These are phyloP conservation scores for Oncorhynchus masou DNA, from an alignment of 2,113 vertebrate species.

Conservation along the genomic window DNA sequence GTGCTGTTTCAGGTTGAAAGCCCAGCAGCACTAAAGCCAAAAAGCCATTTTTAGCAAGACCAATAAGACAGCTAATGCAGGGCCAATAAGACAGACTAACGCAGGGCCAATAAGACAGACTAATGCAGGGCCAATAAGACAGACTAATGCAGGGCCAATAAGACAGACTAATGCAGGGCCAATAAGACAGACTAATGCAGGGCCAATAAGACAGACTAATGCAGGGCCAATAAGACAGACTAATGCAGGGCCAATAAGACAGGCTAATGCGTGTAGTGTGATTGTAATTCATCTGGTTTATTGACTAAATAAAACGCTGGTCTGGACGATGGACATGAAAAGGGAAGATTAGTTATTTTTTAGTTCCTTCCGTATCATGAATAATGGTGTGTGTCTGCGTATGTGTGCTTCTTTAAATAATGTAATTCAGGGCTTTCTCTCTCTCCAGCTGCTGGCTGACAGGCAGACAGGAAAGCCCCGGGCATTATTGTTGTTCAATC, in stretches of 20 bases:
- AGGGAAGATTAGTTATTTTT: constrained; percentile 28
- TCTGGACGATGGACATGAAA: constrained; percentile 30
- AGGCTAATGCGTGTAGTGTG: constrained; percentile 33
- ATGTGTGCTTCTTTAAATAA: background rate
- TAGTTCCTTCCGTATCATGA: background rate
- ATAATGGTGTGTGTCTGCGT: background rate
- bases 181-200: constrained; percentile 46
- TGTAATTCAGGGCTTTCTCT: constrained; percentile 7
- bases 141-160: constrained; percentile 42
- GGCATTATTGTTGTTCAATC: constrained; percentile 33
- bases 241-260: no score
- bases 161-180: constrained; percentile 11
- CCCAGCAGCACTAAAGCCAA: constrained; percentile 49
- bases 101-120: constrained; percentile 52
- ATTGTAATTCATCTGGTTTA: constrained; percentile 73
- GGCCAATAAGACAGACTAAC: no score
- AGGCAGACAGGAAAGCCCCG: constrained; percentile 31
- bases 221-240: no score
- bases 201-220: no score
- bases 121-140: constrained; percentile 47
- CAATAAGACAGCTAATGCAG: constrained; percentile 61
- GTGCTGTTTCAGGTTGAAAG: constrained; percentile 55
- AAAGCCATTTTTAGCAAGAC: constrained; percentile 64
- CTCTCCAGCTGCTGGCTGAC: constrained; percentile 19
- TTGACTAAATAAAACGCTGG: constrained; percentile 66